Evolutionary conservation across 2,113 vertebrate species (phyloP).

Genomic region (Phylloscopus trochiloides): DNA sequence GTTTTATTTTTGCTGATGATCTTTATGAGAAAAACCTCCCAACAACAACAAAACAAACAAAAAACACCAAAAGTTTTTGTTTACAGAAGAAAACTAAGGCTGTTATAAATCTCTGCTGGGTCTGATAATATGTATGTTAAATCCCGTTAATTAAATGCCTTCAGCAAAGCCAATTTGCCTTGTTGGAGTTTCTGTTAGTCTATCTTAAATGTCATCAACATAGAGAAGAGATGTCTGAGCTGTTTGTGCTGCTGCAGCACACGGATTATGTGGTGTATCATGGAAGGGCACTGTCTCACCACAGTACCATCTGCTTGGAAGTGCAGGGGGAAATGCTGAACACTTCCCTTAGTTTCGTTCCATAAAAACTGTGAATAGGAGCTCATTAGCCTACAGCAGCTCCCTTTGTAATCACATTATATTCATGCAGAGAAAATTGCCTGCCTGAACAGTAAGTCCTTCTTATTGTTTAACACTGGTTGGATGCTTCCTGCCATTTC

Average conservation of each 20-base stretch:
- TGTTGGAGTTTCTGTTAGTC: not conserved
- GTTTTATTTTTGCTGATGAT: not conserved
- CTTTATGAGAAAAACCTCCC: not conserved
- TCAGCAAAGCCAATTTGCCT: not conserved
- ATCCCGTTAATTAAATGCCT: conserved; percentile 15
- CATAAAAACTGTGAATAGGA: conserved; percentile 19
- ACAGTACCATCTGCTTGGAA: not conserved
- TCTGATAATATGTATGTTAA: not conserved
- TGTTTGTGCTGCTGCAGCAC: not conserved
- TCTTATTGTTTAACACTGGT: not conserved
- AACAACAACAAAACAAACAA: not conserved
- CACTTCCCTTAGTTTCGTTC: not conserved
- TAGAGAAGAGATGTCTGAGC: not conserved
- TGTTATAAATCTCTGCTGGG: not conserved
- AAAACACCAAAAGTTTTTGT: not conserved
- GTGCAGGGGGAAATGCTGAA: not conserved
- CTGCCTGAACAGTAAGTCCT: not conserved
- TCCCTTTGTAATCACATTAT: conserved; percentile 53
- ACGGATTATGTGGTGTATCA: not conserved
- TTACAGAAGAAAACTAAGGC: not conserved
- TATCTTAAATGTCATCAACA: conserved; percentile 34
- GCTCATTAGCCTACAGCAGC: conserved; percentile 55
- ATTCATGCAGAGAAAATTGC: conserved; percentile 57
- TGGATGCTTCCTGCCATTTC: conserved; percentile 22
- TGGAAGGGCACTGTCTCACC: not conserved